These are phyloP conservation scores for Salticus scenicus DNA, from an alignment of 2,888 invertebrate genomes.

Conservation along the genomic window DNA sequence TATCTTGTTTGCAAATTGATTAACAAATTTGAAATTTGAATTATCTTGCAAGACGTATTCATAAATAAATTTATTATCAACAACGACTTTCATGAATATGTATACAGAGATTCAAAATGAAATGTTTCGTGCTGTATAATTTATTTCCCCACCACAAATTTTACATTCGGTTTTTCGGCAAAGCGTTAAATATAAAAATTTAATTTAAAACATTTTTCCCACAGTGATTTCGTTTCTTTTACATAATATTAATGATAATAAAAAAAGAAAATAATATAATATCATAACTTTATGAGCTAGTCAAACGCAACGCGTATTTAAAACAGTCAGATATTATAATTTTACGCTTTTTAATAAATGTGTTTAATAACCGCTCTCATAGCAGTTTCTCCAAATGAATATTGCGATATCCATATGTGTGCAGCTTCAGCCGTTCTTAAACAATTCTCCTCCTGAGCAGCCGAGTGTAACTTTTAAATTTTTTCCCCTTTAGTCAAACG, in stretches of 20 bases:
- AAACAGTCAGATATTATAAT: constrained; percentile 9
- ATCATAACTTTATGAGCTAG: constrained; percentile 15
- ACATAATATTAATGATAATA: too few relatives aligned
- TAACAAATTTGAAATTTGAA: neutral
- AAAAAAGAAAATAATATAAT: neutral
- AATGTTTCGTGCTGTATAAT: neutral
- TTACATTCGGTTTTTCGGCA: neutral
- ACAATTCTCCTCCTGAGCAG: constrained; percentile 7
- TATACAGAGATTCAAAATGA: neutral
- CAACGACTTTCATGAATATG: neutral
- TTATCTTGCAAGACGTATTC: neutral
- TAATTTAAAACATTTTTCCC: constrained; percentile 13
- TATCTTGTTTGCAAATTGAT: neutral
- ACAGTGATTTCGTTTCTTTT: neutral
- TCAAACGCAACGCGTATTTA: constrained; percentile 3
- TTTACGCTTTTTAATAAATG: constrained; percentile 15
- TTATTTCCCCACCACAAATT: constrained; percentile 4
- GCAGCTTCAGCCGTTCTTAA: neutral
- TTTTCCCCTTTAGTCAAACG: neutral
- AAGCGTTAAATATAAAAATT: neutral
- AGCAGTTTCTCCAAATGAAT: constrained; percentile 9
- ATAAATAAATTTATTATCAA: constrained; percentile 12
- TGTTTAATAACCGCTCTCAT: constrained; percentile 5
- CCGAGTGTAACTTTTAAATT: constrained; percentile 7
- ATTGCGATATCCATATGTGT: neutral